phyloP scores from a whole-genome alignment of 2,113 vertebrate species.

The Nanorana parkeri region DNA sequence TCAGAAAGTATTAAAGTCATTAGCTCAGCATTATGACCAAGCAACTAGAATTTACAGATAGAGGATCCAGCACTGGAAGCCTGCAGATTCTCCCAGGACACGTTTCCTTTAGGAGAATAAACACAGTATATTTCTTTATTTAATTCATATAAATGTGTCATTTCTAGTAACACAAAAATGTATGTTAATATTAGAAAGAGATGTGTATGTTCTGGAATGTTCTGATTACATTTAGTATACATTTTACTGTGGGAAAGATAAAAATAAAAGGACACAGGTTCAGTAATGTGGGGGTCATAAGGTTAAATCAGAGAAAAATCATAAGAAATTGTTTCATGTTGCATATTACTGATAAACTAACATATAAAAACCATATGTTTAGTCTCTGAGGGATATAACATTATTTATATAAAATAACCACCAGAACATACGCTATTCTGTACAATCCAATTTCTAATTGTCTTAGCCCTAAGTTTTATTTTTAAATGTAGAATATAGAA shows the following conservation, averaged over 20 bases:
- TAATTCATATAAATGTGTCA: not conserved
- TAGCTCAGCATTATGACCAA: too few species aligned
- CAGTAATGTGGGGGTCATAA: not conserved
- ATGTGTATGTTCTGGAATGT: not conserved
- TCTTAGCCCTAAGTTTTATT: conserved; percentile 7
- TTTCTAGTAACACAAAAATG: not conserved
- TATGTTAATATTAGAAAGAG: too few species aligned
- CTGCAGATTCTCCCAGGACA: too few species aligned
- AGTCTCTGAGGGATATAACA: not conserved
- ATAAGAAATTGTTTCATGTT: not conserved
- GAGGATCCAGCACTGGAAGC: not conserved
- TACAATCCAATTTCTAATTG: not conserved
- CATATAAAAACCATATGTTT: conserved; percentile 10
- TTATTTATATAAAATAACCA: not conserved
- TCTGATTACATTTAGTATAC: not conserved
- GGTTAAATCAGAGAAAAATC: not conserved
- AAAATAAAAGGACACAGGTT: too few species aligned
- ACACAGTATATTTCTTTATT: too few species aligned
- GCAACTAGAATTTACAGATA: not conserved
- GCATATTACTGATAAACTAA: not conserved
- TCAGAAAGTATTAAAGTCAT: too few species aligned
- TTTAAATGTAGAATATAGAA: too few species aligned
- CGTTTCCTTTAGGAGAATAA: not conserved
- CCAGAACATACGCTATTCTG: not conserved
- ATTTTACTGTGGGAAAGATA: not conserved